Base-by-base conservation (phyloP, 2,113 vertebrate genomes). In the Actinemys pallida region DNA sequence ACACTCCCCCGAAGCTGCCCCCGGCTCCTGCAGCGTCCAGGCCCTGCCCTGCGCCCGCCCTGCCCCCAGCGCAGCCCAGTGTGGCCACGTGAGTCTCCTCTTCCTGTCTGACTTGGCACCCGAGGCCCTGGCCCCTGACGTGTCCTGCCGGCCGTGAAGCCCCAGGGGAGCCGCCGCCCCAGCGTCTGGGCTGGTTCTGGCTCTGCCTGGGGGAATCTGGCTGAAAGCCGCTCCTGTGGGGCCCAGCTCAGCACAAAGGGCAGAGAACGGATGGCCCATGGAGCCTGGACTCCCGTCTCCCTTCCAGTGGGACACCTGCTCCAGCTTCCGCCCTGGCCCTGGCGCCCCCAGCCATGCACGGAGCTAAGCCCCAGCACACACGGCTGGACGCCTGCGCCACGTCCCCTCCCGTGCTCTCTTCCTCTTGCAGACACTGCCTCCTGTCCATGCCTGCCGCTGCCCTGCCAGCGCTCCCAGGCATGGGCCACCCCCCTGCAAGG, bases 361-460 rank as follows among this genome's bases (percentile, higher is more conserved):
- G 59, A 45, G 45, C 31, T 7, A 4, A 3, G 29, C 31, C 42
- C 59, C 29, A 35, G 3, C 35, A 39, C 17, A 2, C 24, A 1
- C 13, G 5, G 39, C 16, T 10, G 31, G 84, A 16, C 3, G 7
- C 2, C 1, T 11, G 42, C 1, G 12, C 25, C 1, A 49, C 75
- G 27, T 45, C 57, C 50, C 80, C 94, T 79, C 89, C 6, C 0
- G 0, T 19, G 20, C 53, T 45, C 85, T 84, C 91, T 88, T 10
- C 13, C n/a, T 9, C 25, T 42, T 6, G 65, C 81, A 97, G 97
- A 94, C 50, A 50, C 87, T 50, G 82, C 92, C 94, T 3, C 88
- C 84, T 16, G 47, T 94, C 76, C 96, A 89, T 31, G 75, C 75
- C 89, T 95, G 81, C 7, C 8, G 90, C 79, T 97, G 96, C 27